Conservation (phyloP, 2,113 vertebrate species). For the Athene noctua region DNA sequence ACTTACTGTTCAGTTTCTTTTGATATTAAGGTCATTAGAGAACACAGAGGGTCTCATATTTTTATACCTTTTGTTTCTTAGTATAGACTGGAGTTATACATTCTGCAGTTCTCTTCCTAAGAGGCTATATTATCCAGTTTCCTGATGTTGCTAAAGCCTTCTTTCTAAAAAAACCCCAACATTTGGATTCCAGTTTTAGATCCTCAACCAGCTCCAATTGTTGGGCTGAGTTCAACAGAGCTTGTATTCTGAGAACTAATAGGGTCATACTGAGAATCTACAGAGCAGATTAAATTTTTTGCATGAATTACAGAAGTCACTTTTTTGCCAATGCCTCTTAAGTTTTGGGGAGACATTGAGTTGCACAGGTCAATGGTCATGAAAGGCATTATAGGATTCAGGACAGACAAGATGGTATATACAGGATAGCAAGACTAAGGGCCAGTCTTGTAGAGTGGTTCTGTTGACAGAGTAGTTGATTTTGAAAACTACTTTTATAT, state of each 20-base stretch:
- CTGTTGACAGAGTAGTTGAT: not conserved
- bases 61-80: not conserved
- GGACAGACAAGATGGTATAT: not conserved
- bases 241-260: not conserved
- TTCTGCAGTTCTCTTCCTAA: not conserved
- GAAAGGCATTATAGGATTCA: not conserved
- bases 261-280: not conserved
- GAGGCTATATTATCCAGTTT: not conserved
- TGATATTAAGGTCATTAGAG: not conserved
- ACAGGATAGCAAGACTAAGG: not conserved
- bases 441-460: not conserved
- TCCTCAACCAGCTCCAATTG: not conserved
- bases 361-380: not conserved
- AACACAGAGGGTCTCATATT: not conserved
- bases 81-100: not conserved
- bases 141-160: not conserved
- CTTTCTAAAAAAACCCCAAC: not conserved
- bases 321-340: not conserved
- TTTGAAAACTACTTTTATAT: not conserved
- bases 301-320: not conserved
- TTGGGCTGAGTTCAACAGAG: not conserved
- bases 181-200: not conserved
- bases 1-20: not conserved
- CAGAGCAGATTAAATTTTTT: not conserved
- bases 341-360: not conserved